Evolutionary conservation across 2,888 invertebrate genomes (phyloP), one percentile per base, ranked within the genome.

Genomic region (Esperia sulphurella): DNA sequence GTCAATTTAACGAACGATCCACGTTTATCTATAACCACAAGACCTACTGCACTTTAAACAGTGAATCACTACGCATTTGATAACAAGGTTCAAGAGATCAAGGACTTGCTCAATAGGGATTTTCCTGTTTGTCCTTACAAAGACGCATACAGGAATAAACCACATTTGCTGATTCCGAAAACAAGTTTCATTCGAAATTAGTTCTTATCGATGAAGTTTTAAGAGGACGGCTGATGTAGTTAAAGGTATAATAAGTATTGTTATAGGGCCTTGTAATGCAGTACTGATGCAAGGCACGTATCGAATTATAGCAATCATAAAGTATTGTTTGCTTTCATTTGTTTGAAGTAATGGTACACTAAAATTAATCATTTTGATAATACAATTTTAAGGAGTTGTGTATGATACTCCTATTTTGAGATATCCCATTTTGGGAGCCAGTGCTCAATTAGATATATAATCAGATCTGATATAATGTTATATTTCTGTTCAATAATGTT

Each of bases 111-210:
- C 37, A 84, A 83, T 80, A 69, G 73, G 75, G 73, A 53, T 67
- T 80, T 83, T 86, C 85, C 86, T 85, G 85, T 80, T 81, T 79
- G 68, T 81, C 81, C 79, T 79, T 75, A 74, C 68, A 58, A 63
- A 61, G 68, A 59, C 61, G 61, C 51, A 68, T 72, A 68, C 67
- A 63, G 58, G 63, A 67, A 67, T 62, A 61, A 59, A 56, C 59
- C 54, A 60, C 51, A 53, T 53, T 55, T 49, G 50, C 52, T 51
- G 48, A 45, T 43, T 49, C 45, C 35, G 41, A 51, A 49, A 50
- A 47, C 43, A 14, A 30, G 48, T 49, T 14, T 43, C 53, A 63
- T 48, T 52, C 52, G 43, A 74, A 62, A 61, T 50, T 64, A 47
- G 47, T 54, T 54, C 65, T 59, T 62, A 71, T 57, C 9, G 0